Evolutionary conservation across 2,888 invertebrate genomes (phyloP), one percentile per base, ranked within the genome.

Genomic region (Pseudanteris insignis): DNA sequence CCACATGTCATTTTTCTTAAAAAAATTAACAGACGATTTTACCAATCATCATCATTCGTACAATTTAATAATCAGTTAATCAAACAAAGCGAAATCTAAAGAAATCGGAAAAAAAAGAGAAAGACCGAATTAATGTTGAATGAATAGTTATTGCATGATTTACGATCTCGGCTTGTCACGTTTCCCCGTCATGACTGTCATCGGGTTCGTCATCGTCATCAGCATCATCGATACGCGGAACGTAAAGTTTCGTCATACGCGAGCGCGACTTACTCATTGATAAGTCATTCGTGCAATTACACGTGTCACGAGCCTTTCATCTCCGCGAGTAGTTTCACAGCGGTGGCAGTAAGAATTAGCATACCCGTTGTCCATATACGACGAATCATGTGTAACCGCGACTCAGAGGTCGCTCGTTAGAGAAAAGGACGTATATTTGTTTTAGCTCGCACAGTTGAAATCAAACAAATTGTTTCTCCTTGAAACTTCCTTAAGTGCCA

Each of bases 381-480:
- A 50, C 4, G n/a, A n/a, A n/a, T n/a, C n/a, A n/a, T n/a, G n/a
- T n/a, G n/a, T n/a, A n/a, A n/a, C n/a, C 26, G 40, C 32, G 15
- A 26, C 40, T 40, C 32, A 33, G 38, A 26, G 50, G 38, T 28
- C 40, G 33, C 50, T 36, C 47, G 26, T 43, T 53, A 53, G 53
- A 53, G 43, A 30, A 53, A 53, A 53, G n/a, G n/a, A n/a, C n/a
- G 53, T 24, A 30, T 48, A 38, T 53, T 43, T 43, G 43, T 37
- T 6, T 18, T 15, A 1, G 26, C 43, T 43, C 30, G 37, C 28
- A 30, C 41, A 15, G 14, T 30, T 53, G 24, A 53, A 53, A 36
- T 33, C 50, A 50, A 50, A 40, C 51, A 51, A 51, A 43, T 53
- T 53, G 43, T 36, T 36, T 53, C 24, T 37, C 43, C 30, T 43